A percentile compares a stretch with the other conserved stretches of the same genome.
phyloP scores from a whole-genome alignment of 2,797 vertebrate species.

The Sebastes taczanowskii region DNA sequence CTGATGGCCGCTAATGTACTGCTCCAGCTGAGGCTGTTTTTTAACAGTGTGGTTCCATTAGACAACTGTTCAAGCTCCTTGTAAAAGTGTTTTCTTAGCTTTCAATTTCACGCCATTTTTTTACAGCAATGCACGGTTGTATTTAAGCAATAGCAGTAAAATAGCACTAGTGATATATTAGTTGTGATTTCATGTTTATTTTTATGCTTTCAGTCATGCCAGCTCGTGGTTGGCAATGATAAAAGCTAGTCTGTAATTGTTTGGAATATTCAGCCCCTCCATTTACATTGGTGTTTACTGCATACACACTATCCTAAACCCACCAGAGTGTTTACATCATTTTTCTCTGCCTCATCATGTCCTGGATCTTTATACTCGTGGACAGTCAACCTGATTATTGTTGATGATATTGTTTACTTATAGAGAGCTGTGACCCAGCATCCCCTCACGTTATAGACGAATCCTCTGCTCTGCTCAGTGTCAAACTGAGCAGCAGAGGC shows the following conservation, averaged over 20 bases:
- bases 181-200: not conserved
- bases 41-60: not conserved
- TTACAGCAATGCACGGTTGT: not conserved
- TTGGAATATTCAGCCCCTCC: not conserved
- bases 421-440: conserved; percentile 13
- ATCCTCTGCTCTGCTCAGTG: not conserved
- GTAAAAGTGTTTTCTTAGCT: not conserved
- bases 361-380: not conserved
- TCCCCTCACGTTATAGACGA: not conserved
- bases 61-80: not conserved
- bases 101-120: not conserved
- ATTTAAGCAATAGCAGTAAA: not conserved
- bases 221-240: not conserved
- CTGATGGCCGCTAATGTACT: not conserved
- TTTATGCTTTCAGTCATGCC: not conserved
- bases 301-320: not conserved
- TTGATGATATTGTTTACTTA: conserved; percentile 20
- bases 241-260: not conserved
- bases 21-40: not conserved
- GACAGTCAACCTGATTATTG: conserved; percentile 6
- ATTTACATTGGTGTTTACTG: not conserved
- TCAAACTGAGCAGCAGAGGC: conserved; percentile 5
- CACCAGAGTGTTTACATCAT: not conserved
- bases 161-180: not conserved
- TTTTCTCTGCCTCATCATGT: not conserved